Evolutionary conservation across 2,113 vertebrate species (phyloP), one percentile per base, ranked within the genome.

Genomic region (Tichodroma muraria): DNA sequence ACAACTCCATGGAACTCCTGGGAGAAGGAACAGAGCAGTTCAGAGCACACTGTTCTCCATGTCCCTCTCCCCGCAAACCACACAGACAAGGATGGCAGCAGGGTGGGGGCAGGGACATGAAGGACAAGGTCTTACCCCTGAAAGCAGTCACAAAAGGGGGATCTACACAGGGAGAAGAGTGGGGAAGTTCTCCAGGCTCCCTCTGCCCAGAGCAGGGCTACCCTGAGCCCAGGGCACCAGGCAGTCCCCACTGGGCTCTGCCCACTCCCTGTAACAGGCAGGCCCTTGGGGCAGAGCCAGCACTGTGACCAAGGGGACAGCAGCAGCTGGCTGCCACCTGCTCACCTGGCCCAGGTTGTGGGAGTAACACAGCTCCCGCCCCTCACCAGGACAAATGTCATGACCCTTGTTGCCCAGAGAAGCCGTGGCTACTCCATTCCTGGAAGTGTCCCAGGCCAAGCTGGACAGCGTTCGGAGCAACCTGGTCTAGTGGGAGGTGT

Each of bases 31-130:
- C n/a, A 25, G n/a, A 57, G 52, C 27, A 38, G 18, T 63, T 28
- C 6, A 1, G 44, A 78, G 52, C 65, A 60, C 20, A 5, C 18
- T 4, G 7, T 10, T 37, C 16, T 22, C 73, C 38, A 3, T 0
- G 0, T 12, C 40, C 42, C 59, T 19, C 31, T 13, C 28, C 77
- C 78, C 31, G 56, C 38, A 70, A 56, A 38, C 17, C 24, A 13
- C 2, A 4, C 0, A 0, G n/a, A 52, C 30, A 16, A 23, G 1
- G 8, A 5, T 3, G 33, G 38, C 2, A 28, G 49, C 7, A 8
- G 53, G 14, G 35, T 5, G 19, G 35, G 45, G 40, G 15, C 35
- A 24, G 28, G 53, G 44, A 11, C 37, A 19, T 1, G 25, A n/a
- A 5, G 7, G 56, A 47, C 7, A 49, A 61, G 37, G 47, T 47